Evolutionary conservation across 2,888 invertebrate species (phyloP), one percentile per base, ranked within the genome.

Genomic region (Horisme vitalbata): DNA sequence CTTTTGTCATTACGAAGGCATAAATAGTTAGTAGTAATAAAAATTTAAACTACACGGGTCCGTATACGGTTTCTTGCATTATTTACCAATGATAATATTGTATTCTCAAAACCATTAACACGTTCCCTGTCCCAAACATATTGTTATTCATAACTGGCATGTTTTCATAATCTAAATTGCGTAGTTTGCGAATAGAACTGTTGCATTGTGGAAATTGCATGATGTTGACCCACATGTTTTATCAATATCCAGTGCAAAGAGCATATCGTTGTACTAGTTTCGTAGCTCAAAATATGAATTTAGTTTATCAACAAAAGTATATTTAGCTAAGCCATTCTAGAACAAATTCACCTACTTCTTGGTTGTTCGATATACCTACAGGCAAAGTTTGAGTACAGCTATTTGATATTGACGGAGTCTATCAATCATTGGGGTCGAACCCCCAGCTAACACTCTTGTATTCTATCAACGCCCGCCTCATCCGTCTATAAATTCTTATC

Each of bases 401-500:
- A 64, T 70, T 63, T 52, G 61, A 63, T 66, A 54, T 54, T 55
- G 63, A 66, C 62, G 59, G 66, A 65, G 67, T 73, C 77, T 78
- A 85, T 84, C 83, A 84, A 84, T 83, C 85, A 83, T 76, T 63
- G 67, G 62, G 70, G 63, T 59, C 63, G 62, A 62, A 60, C 62
- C 68, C 67, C 63, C 62, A 71, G 68, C 68, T 71, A 74, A 74
- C 71, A 75, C 73, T 75, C 73, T 56, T 75, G 76, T 79, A 83
- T 86, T 85, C 80, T 80, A 82, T 83, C 77, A 75, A 72, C 77
- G 74, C 74, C 62, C 63, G 65, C 59, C 76, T 76, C 76, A 77
- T 79, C 79, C 79, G 73, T 79, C 80, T 80, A 81, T 79, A 82
- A 83, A 85, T 83, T 80, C 79, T 83, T 83, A 83, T 83, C 81